phyloP scores from a whole-genome alignment of 2,113 vertebrate genomes.

The Plestiodon gilberti region DNA sequence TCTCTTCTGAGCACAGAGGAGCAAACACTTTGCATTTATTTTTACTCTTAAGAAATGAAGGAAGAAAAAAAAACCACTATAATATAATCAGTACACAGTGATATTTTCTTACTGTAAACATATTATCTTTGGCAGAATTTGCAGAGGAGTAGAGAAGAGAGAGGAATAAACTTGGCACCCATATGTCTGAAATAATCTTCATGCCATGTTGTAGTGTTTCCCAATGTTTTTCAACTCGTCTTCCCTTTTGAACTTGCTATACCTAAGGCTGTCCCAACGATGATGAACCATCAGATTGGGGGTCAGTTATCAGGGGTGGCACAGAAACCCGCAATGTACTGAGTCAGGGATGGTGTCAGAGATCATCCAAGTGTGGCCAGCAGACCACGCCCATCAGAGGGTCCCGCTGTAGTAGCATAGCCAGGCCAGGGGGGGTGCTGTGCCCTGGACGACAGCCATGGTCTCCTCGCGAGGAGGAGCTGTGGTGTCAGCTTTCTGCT shows the following conservation, averaged over 20 bases:
- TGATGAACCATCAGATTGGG: too few species aligned
- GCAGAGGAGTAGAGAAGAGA: not conserved
- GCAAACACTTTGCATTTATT: not conserved
- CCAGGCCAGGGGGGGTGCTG: too few species aligned
- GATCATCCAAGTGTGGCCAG: too few species aligned
- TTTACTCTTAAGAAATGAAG: not conserved
- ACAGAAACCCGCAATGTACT: too few species aligned
- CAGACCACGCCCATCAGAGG: too few species aligned
- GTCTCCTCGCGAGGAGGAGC: too few species aligned
- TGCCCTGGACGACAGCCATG: too few species aligned
- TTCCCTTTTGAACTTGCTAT: not conserved
- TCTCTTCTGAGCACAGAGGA: constrained; percentile 16
- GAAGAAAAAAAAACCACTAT: not conserved
- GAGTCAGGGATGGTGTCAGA: too few species aligned
- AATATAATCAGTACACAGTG: not conserved
- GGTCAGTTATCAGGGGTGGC: too few species aligned
- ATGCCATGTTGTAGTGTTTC: not conserved
- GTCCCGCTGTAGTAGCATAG: too few species aligned
- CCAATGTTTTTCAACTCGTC: not conserved
- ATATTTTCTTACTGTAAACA: constrained; percentile 25
- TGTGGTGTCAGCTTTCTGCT: too few species aligned
- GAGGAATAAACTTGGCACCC: not conserved
- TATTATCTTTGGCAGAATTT: constrained; percentile 26
- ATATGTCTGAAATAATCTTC: not conserved
- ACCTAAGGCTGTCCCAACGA: too few species aligned